These are phyloP conservation scores for Semibalanus balanoides DNA, from an alignment of 1,140 invertebrate genomes.

Conservation along the genomic window DNA sequence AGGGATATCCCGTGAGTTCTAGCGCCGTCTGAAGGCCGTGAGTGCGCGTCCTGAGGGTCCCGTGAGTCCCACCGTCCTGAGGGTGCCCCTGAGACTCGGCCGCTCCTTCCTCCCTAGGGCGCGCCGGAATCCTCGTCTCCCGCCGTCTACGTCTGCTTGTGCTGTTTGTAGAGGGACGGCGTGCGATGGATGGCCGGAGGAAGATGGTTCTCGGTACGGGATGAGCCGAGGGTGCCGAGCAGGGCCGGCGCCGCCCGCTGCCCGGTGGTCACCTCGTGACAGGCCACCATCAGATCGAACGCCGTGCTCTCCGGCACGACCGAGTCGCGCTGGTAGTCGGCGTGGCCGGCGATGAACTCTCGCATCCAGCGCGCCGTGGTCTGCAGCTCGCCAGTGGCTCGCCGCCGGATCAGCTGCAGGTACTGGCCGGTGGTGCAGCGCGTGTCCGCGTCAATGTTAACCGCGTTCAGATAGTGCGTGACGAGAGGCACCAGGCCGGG, in stretches of 20 bases:
- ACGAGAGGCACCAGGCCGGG: slow-evolving; percentile 90
- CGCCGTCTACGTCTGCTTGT: neutral
- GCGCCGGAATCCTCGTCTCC: too few species aligned
- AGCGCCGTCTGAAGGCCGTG: too few species aligned
- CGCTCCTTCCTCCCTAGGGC: too few species aligned
- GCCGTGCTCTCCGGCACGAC: slow-evolving; percentile 74
- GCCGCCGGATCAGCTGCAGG: slow-evolving; percentile 75
- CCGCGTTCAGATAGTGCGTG: slow-evolving; percentile 75
- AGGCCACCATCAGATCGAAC: slow-evolving; percentile 76
- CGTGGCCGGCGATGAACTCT: slow-evolving; percentile 73
- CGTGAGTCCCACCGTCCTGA: too few species aligned
- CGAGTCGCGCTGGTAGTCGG: slow-evolving; percentile 81
- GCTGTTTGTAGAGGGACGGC: neutral
- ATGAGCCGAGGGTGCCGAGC: slow-evolving; percentile 36
- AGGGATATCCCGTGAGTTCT: too few species aligned
- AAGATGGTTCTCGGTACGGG: neutral
- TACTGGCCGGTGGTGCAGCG: slow-evolving; percentile 95
- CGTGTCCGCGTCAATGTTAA: slow-evolving; percentile 92
- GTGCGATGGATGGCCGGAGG: neutral
- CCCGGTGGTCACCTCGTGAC: slow-evolving; percentile 56
- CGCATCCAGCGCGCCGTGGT: slow-evolving; percentile 88
- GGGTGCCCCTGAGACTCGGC: too few species aligned
- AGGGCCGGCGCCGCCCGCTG: slow-evolving; percentile 54
- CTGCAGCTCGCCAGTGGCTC: slow-evolving; percentile 69
- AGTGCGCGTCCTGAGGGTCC: too few species aligned